Conservation (phyloP, 2,797 vertebrate species). For the Cuniculus paca region DNA sequence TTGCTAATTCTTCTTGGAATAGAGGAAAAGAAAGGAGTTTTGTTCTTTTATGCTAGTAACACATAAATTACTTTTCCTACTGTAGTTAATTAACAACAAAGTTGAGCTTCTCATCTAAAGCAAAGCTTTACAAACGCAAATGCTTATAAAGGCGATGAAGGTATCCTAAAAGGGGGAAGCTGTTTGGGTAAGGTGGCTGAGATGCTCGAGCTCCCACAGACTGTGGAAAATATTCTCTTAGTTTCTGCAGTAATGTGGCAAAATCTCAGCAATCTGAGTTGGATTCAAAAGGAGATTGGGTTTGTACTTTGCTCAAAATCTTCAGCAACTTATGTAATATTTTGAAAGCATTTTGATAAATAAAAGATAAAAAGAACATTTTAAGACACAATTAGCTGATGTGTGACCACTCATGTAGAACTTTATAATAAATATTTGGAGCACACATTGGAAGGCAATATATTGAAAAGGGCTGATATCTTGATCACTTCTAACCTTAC, state of each 20-base stretch:
- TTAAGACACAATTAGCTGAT: background rate
- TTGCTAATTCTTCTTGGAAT: background rate
- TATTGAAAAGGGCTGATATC: background rate
- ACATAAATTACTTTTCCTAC: background rate
- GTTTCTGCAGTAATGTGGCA: rapidly evolving
- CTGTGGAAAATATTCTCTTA: background rate
- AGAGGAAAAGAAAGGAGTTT: background rate
- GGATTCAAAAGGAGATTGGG: background rate
- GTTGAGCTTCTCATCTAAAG: background rate
- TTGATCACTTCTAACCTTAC: background rate
- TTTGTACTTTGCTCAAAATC: background rate
- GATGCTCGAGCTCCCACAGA: rapidly evolving
- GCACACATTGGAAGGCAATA: background rate
- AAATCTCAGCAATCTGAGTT: too few species aligned
- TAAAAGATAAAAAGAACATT: background rate
- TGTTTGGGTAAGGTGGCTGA: background rate
- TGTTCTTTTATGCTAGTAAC: background rate
- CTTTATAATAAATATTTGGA: background rate
- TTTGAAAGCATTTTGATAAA: background rate
- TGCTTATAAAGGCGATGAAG: background rate
- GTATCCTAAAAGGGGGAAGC: background rate
- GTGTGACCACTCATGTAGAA: background rate
- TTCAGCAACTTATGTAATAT: background rate
- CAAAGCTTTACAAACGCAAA: background rate
- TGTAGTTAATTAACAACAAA: background rate